Evolutionary conservation across 2,797 vertebrate species (phyloP), one percentile per base, ranked within the genome.

Genomic region (Podargus strigoides): DNA sequence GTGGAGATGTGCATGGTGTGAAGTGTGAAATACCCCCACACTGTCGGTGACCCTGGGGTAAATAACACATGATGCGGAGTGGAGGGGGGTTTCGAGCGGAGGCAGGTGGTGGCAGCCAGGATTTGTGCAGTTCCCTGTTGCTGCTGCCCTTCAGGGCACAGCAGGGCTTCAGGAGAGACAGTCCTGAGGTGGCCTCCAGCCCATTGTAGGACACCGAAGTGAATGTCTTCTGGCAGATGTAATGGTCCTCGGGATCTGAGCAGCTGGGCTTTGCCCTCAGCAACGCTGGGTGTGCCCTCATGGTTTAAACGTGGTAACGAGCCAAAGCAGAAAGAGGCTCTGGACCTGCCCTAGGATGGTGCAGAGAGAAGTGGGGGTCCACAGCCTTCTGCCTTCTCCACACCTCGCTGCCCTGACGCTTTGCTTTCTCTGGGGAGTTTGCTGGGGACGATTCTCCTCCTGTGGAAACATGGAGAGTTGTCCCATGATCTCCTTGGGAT

Each of bases 281-380:
- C 44, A 34, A 4, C 0, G 3, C 34, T 8, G 3, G 9, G 20
- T 36, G 59, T 32, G 42, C 41, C 62, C 27, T 47, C 9, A 1
- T 23, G 32, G 22, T 32, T 42, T 47, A 53, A 42, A 28, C 0
- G 2, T 18, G 36, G 36, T 34, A 22, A 63, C 3, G 8, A 75
- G 46, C 30, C 50, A 11, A 15, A 39, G 20, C 49, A 63, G 58
- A 53, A 68, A 3, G n/a, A 44, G 24, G 28, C 41, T 69, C 77
- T 60, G 68, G 55, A 56, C 67, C 34, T 76, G 41, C 23, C 13
- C 15, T 2, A 0, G 53, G 21, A 7, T 28, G 63, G 36, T 59
- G 27, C 17, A 26, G 34, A 14, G 62, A 42, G 42, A 10, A 15
- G 36, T 28, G 64, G 34, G 46, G 18, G 30, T 50, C 37, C 42